Base-by-base conservation (phyloP, 2,888 invertebrate species). In the Ectropis crepuscularia region DNA sequence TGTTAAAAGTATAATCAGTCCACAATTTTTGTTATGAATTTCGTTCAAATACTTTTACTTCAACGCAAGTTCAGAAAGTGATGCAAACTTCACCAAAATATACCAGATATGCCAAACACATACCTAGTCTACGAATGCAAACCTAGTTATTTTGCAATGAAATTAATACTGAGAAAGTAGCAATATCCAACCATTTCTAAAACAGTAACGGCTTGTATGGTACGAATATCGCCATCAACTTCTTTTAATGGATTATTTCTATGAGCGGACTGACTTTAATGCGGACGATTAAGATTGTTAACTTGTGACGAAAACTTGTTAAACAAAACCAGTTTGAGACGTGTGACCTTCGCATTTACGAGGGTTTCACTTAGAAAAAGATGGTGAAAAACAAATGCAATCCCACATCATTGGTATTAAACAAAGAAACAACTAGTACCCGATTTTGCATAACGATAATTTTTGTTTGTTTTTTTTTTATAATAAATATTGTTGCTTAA, bases 271-370 rank as follows among this genome's bases (percentile, higher is more conserved):
- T 36, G 57, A 58, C 62, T 66, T 69, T 65, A 60, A 67, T 61
- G 39, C 41, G 53, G 46, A 46, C 61, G 53, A 57, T 65, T 69
- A 67, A 69, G 50, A 67, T 53, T 11, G 53, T 53, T 63, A 63
- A 63, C 51, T 64, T 43, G 66, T 71, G 58, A 64, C 55, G 53
- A 69, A 71, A 71, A 28, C 42, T 36, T 53, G 53, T 47, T 53
- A 63, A 55, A 54, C 11, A 63, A 57, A 67, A 64, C 62, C 48
- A 49, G 67, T 69, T 59, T 62, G 53, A 61, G 58, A 57, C 53
- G 0, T 43, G 9, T 48, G 66, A 59, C 70, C 70, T 70, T 70
- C 59, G 47, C 45, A 55, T 48, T 58, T 59, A 57, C 9, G 61
- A 61, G 38, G 38, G 45, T 63, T 67, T 62, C 65, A 62, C 57